phyloP scores from a whole-genome alignment of 2,113 vertebrate genomes.

The Nematolebias whitei region DNA sequence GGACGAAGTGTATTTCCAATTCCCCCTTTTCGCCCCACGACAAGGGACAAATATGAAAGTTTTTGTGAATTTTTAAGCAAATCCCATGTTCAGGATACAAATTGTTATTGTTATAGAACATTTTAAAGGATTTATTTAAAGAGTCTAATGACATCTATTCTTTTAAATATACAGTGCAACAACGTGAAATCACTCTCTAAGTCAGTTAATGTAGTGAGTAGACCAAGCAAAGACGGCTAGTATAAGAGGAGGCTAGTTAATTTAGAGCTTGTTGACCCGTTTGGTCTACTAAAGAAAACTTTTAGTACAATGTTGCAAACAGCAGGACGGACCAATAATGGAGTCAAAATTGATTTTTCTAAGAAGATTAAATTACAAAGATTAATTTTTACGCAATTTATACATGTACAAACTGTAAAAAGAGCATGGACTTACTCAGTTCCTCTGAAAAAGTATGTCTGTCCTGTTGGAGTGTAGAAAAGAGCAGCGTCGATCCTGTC shows the following conservation, averaged over 20 bases:
- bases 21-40: too few species aligned
- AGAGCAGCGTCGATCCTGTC: constrained; percentile 89
- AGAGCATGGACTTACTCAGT: constrained; percentile 80
- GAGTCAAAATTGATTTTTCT: too few species aligned
- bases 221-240: background rate
- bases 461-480: constrained; percentile 89
- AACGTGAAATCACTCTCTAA: too few species aligned
- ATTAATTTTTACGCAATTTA: too few species aligned
- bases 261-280: too few species aligned
- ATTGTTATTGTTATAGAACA: background rate
- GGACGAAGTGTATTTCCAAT: too few species aligned
- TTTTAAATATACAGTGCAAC: background rate
- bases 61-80: rapidly evolving
- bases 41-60: too few species aligned
- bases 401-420: background rate
- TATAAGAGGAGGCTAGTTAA: background rate
- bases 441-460: constrained; percentile 91
- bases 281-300: too few species aligned
- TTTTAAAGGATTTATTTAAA: background rate
- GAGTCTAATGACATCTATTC: background rate
- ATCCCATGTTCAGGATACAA: background rate
- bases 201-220: too few species aligned
- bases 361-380: too few species aligned
- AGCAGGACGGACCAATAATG: too few species aligned
- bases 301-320: too few species aligned